A percentile compares a stretch with the other conserved stretches of the same genome.
These are phyloP conservation scores for Rhabdomys dilectus DNA, from an alignment of 2,113 vertebrate species.

Conservation along the genomic window DNA sequence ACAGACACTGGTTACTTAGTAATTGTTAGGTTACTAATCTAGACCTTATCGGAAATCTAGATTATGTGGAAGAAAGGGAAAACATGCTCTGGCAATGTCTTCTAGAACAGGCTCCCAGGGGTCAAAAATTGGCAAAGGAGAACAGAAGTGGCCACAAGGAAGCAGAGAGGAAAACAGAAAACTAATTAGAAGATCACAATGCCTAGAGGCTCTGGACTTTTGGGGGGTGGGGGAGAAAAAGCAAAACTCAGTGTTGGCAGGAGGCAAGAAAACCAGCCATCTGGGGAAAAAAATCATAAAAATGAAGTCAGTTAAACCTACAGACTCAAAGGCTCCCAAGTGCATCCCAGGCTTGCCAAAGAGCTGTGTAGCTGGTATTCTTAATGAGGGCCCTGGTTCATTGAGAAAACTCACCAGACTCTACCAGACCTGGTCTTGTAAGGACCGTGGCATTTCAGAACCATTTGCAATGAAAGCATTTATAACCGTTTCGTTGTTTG, in stretches of 20 bases:
- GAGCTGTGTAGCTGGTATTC: constrained; percentile 56
- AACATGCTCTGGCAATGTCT: constrained; percentile 13
- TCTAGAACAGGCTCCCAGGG: background rate
- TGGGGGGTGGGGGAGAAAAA: background rate
- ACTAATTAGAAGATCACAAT: constrained; percentile 44
- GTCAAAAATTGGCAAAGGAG: constrained; percentile 30
- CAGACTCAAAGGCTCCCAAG: constrained; percentile 43
- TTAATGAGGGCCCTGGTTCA: constrained; percentile 74
- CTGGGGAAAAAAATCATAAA: constrained; percentile 72
- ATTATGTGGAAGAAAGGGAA: constrained; percentile 8
- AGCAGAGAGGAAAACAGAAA: constrained; percentile 20
- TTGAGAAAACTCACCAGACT: constrained; percentile 61
- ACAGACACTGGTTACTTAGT: background rate
- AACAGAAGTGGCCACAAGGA: constrained; percentile 40
- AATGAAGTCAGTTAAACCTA: constrained; percentile 64
- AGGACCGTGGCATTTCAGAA: constrained; percentile 63
- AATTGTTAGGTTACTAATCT: background rate
- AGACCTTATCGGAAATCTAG: constrained; percentile 36
- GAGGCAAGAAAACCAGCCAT: constrained; percentile 56
- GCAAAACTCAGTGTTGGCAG: constrained; percentile 29
- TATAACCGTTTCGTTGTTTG: constrained; percentile 55
- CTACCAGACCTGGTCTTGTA: background rate
- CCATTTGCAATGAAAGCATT: constrained; percentile 61
- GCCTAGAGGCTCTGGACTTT: constrained; percentile 20
- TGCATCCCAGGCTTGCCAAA: constrained; percentile 47